These are phyloP conservation scores for Magallana gigas DNA, from an alignment of 1,140 invertebrate species.

Conservation along the genomic window DNA sequence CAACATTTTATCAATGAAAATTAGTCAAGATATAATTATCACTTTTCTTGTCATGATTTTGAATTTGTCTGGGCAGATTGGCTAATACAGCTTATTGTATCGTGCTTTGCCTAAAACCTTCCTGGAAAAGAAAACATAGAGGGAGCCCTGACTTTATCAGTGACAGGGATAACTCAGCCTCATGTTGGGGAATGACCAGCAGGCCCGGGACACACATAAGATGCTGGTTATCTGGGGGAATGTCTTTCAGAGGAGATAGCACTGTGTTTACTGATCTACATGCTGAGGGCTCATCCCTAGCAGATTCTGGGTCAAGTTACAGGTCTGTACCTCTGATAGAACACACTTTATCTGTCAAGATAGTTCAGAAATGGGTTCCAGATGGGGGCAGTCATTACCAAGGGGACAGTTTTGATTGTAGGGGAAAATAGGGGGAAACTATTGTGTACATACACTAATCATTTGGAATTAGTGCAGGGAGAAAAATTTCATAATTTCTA, in stretches of 20 bases:
- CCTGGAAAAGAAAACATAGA: conserved; percentile 11
- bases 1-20: conserved; percentile 21
- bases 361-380: conserved; percentile 37
- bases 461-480: too few species aligned
- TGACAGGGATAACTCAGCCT: conserved; percentile 28
- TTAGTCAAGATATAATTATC: conserved; percentile 1
- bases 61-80: neutral
- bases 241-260: conserved; percentile 29
- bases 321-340: conserved; percentile 28
- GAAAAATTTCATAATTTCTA: too few species aligned
- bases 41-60: conserved; percentile 17
- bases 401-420: conserved; percentile 28
- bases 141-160: neutral
- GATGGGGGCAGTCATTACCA: conserved; percentile 24
- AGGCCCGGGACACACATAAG: conserved; percentile 22
- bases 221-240: conserved; percentile 25
- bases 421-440: neutral
- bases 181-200: conserved; percentile 32
- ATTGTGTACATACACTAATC: neutral
- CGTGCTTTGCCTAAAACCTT: neutral
- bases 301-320: conserved; percentile 32
- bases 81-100: conserved; percentile 32
- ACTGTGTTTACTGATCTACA: conserved; percentile 33
- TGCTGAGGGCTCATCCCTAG: conserved; percentile 23
- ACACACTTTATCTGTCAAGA: conserved; percentile 37